Evolutionary conservation across 2,888 invertebrate genomes (phyloP), one percentile per base, ranked within the genome.

Genomic region (Xanthorhoe spadicearia): DNA sequence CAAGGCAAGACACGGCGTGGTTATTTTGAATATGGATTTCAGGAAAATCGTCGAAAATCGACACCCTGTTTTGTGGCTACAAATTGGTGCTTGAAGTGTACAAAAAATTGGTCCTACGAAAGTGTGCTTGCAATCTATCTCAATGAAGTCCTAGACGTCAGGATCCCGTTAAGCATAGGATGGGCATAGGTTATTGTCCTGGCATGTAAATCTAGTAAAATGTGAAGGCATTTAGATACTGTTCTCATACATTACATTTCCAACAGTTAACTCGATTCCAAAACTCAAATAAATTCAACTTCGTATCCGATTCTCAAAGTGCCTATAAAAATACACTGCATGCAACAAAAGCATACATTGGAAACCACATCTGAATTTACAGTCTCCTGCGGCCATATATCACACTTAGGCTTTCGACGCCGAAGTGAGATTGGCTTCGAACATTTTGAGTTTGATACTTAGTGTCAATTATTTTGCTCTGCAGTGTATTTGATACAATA

Each of bases 321-420:
- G 64, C 65, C 65, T 61, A 73, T 73, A 71, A 73, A 73, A 73
- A 69, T 73, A 73, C 71, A 70, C 66, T 69, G 71, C 70, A 64
- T 66, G 68, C 65, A 67, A 71, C 70, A 71, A 73, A 64, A 64
- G 54, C 62, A 60, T 59, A 65, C 65, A 69, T 62, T 61, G 62
- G 50, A 65, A 55, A 64, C 61, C 58, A 52, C 66, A 61, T 69
- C 64, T 64, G 61, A 64, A 66, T 69, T 66, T 69, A 69, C 66
- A 54, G 69, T 61, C 66, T 64, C 66, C 1, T 6, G 66, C n/a
- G 69, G 52, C 69, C 18, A 66, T 69, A 66, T 38, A 69, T 69
- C 66, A 66, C 66, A 64, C 64, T 69, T 69, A 66, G 61, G 63
- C 46, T 55, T 58, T 61, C 66, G 61, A 48, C 67, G 49, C 55